Conservation (phyloP, 2,797 vertebrate genomes). For the Rhinichthys osculus region DNA sequence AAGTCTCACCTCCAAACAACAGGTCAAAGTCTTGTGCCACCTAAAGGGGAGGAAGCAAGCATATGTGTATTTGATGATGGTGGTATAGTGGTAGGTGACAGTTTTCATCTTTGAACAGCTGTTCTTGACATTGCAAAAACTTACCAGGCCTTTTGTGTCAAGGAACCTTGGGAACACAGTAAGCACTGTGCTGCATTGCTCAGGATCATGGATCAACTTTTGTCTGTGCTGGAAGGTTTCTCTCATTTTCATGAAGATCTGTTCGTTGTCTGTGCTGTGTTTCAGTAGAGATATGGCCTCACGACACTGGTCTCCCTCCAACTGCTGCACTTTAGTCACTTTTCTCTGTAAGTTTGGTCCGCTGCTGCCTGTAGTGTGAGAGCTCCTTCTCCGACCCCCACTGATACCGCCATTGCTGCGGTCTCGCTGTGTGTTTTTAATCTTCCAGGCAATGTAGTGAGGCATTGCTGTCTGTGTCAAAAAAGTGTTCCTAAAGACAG, state of each 20-base stretch:
- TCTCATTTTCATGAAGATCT: slow-evolving; percentile 53
- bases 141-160: slow-evolving; percentile 53
- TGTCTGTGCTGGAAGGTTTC: slow-evolving; percentile 51
- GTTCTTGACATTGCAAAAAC: slow-evolving; percentile 9
- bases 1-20: too few species aligned
- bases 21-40: too few species aligned
- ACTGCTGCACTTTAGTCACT: slow-evolving; percentile 30
- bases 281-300: slow-evolving; percentile 49
- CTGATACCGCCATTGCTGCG: too few species aligned
- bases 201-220: slow-evolving; percentile 42
- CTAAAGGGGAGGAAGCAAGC: too few species aligned
- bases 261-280: neutral
- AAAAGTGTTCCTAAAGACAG: too few species aligned
- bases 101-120: neutral
- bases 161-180: slow-evolving; percentile 55
- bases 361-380: too few species aligned
- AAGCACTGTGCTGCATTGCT: slow-evolving; percentile 28
- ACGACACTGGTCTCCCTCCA: slow-evolving; percentile 46
- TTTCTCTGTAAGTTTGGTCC: neutral
- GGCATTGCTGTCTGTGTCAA: too few species aligned
- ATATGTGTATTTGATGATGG: too few species aligned
- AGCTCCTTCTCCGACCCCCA: too few species aligned
- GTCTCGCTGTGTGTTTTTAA: too few species aligned
- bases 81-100: neutral
- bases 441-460: too few species aligned